Evolutionary conservation across 2,113 vertebrate species (phyloP).

Genomic region (Tachycineta bicolor): DNA sequence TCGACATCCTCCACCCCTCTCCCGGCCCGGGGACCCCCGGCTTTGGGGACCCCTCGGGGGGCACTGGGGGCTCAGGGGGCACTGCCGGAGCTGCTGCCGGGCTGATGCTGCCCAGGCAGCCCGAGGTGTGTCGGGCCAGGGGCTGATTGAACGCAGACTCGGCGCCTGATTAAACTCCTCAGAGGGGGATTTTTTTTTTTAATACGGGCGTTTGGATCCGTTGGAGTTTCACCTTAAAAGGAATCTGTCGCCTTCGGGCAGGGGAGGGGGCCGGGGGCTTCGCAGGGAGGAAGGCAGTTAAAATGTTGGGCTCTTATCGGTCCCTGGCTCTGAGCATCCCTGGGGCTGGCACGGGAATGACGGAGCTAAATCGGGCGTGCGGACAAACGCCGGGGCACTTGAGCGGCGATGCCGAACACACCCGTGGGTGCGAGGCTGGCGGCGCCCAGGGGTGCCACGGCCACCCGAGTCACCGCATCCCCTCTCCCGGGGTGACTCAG

Average conservation of each 20-base stretch:
- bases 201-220: not conserved
- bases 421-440: not conserved
- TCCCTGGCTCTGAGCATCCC: not conserved
- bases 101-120: not conserved
- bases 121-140: not conserved
- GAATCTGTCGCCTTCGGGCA: not conserved
- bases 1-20: not conserved
- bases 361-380: not conserved
- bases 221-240: constrained; percentile 57
- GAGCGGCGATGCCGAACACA: not conserved
- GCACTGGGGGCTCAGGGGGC: not conserved
- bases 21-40: not conserved
- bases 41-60: not conserved
- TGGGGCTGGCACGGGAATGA: not conserved
- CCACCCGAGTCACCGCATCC: not conserved
- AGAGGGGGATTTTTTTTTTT: not conserved
- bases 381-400: not conserved
- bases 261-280: not conserved
- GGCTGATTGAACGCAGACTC: not conserved
- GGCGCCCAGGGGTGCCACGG: not conserved
- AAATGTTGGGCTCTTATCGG: not conserved
- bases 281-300: not conserved
- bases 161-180: not conserved
- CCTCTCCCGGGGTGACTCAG: not conserved
- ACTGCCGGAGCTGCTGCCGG: not conserved